Conservation (phyloP, 2,113 vertebrate species). For the Dunckerocampus dactyliophorus region DNA sequence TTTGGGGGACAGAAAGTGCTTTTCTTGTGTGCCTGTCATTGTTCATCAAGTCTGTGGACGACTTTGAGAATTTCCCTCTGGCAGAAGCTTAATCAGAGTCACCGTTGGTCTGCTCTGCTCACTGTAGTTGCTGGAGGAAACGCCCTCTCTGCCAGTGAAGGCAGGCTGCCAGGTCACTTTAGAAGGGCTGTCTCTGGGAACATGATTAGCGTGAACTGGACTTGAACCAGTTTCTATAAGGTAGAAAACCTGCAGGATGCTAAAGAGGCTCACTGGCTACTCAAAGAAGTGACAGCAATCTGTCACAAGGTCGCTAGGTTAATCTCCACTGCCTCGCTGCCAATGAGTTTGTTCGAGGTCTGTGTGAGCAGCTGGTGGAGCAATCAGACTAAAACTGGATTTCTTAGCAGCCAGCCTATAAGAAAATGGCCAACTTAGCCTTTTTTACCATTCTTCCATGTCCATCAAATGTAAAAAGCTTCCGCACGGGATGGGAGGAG, state of each 20-base stretch:
- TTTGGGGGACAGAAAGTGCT: neutral
- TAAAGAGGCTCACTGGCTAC: neutral
- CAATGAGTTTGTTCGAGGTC: conserved; percentile 55
- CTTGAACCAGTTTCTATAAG: neutral
- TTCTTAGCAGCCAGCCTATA: conserved; percentile 11
- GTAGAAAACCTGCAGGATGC: neutral
- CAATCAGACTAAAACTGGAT: conserved; percentile 53
- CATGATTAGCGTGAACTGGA: neutral
- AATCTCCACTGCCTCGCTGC: conserved; percentile 55
- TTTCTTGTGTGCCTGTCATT: conserved; percentile 4
- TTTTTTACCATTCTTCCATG: no score
- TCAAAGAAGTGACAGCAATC: neutral
- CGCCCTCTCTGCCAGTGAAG: conserved; percentile 10
- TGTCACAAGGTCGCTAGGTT: conserved; percentile 54
- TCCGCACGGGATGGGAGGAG: no score
- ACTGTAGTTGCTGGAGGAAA: neutral
- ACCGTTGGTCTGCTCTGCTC: neutral
- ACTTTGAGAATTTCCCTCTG: conserved; percentile 9
- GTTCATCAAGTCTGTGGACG: conserved; percentile 1
- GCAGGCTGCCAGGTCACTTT: neutral
- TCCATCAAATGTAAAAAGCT: no score
- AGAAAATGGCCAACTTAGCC: no score
- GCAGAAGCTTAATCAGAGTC: conserved; percentile 8
- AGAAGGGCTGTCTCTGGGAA: neutral
- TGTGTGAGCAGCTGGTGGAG: conserved; percentile 60